Conservation (phyloP, 2,113 vertebrate genomes). For the rabbit (Oryctolagus cuniculus) region mOryCun1.1 NC_091438.1:19800001-19800500, state of each 20-base stretch:
- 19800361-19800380: no score
- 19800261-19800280: background rate
- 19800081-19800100: accelerated
- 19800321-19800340: no score
- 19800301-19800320: no score
- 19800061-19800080: background rate
- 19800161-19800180: background rate
- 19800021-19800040: no score
- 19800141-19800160: background rate
- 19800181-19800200: background rate
- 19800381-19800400: no score
- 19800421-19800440: no score
- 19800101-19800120: background rate
- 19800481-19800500: no score
- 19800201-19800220: background rate
- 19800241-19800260: background rate
- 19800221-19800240: background rate
- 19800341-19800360: no score
- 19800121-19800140: background rate
- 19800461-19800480: no score
- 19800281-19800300: no score
- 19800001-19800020: background rate
- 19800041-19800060: background rate
- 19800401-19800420: no score
- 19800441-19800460: no score